Evolutionary conservation across 2,113 vertebrate species (phyloP).

Genomic region (Coptodon rendalli): DNA sequence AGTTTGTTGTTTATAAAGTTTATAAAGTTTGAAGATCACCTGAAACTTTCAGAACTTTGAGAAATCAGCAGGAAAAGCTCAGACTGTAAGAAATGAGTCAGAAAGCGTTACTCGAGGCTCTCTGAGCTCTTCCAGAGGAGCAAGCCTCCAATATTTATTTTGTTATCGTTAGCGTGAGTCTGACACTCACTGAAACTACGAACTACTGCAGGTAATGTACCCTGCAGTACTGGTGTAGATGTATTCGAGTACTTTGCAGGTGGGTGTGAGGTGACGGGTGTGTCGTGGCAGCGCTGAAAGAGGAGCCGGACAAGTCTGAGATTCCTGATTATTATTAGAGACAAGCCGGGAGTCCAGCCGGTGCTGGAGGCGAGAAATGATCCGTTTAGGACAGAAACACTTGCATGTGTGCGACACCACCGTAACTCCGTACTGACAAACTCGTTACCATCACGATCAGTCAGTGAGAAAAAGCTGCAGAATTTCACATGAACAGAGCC

Average conservation of each 20-base stretch:
- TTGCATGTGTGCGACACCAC: not conserved
- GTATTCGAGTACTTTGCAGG: not conserved
- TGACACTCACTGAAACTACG: not conserved
- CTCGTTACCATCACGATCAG: not conserved
- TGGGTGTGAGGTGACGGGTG: not conserved
- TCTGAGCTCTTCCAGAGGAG: not conserved
- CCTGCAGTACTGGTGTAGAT: not conserved
- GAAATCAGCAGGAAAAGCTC: not conserved
- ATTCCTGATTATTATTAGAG: conserved; percentile 60
- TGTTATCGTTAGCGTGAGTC: not conserved
- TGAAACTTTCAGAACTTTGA: not conserved
- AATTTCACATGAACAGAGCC: not conserved
- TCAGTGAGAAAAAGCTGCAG: not conserved
- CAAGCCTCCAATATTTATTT: not conserved
- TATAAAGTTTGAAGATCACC: not conserved
- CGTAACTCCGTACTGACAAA: not conserved
- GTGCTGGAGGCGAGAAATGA: not conserved
- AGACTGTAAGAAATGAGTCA: not conserved
- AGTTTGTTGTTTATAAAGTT: too few species aligned
- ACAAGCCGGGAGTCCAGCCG: not conserved
- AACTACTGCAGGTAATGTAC: not conserved
- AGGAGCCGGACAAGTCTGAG: conserved; percentile 8
- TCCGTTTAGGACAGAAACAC: not conserved
- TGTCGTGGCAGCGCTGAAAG: not conserved
- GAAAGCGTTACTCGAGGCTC: not conserved